Percentiles rank a stretch among this genome's conserved stretches.
phyloP scores from a whole-genome alignment of 2,797 vertebrate species.

The Lepus townsendii region DNA sequence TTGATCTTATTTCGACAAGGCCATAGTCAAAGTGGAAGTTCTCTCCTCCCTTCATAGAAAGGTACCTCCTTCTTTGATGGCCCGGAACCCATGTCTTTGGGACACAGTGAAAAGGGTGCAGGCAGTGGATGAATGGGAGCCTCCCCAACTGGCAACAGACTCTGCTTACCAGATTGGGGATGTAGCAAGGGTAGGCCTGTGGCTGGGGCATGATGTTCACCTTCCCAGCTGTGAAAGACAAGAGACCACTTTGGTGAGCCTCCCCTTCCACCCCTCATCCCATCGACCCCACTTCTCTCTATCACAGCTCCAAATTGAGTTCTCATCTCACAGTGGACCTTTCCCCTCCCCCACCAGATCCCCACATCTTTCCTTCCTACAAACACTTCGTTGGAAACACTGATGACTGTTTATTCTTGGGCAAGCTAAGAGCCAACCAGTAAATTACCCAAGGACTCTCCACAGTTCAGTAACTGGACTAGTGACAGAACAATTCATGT shows the following conservation, averaged over 20 bases:
- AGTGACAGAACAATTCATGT: background rate
- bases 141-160: too few relatives aligned
- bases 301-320: background rate
- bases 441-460: background rate
- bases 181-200: background rate
- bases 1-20: too few relatives aligned
- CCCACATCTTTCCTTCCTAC: background rate
- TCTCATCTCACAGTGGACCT: background rate
- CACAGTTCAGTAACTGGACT: background rate
- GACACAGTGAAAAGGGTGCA: too few relatives aligned
- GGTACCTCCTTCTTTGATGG: too few relatives aligned
- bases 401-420: background rate
- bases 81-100: too few relatives aligned
- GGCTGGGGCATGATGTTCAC: background rate
- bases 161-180: background rate
- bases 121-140: too few relatives aligned
- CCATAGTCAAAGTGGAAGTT: too few relatives aligned
- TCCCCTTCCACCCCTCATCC: background rate
- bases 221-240: constrained; percentile 56
- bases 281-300: background rate
- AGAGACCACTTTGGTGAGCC: background rate
- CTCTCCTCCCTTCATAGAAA: too few relatives aligned
- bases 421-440: background rate
- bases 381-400: background rate
- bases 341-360: too few relatives aligned